phyloP scores from a whole-genome alignment of 2,888 invertebrate genomes.

The Yponomeuta sedellus region DNA sequence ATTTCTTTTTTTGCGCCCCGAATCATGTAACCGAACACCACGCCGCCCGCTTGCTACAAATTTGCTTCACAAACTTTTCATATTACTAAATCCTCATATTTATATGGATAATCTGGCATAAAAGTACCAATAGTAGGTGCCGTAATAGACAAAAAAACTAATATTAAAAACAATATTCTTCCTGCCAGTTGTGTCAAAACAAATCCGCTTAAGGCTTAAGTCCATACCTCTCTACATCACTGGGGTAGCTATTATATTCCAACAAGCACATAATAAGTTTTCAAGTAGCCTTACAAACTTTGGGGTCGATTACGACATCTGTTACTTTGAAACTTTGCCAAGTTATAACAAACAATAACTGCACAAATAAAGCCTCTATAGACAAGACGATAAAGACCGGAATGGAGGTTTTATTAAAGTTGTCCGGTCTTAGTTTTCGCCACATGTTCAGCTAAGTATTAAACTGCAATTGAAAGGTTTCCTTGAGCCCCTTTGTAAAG shows the following conservation, averaged over 20 bases:
- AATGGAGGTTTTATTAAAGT: not conserved
- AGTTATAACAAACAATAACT: not conserved
- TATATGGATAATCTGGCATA: no score
- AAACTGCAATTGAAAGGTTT: slow-evolving; percentile 9
- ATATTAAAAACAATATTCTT: no score
- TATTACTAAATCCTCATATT: no score
- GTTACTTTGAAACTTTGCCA: slow-evolving; percentile 34
- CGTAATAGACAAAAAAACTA: no score
- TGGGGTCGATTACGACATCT: slow-evolving; percentile 64
- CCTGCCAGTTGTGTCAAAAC: not conserved
- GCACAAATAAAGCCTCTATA: not conserved
- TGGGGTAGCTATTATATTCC: slow-evolving; percentile 22
- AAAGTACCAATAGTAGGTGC: no score
- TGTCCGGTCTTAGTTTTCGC: slow-evolving; percentile 26
- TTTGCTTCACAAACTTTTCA: not conserved
- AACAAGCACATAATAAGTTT: slow-evolving; percentile 56
- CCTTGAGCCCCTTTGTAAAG: not conserved
- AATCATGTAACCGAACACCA: no score
- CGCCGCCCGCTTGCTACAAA: no score
- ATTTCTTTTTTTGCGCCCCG: no score
- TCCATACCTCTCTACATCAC: not conserved
- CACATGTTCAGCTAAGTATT: slow-evolving; percentile 6
- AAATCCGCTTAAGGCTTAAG: not conserved
- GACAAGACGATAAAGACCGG: not conserved
- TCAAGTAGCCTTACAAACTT: slow-evolving; percentile 60